Percentiles rank a stretch among this genome's conserved stretches.
phyloP scores from a whole-genome alignment of 2,113 vertebrate species.

The Tychaedon coryphoeus region DNA sequence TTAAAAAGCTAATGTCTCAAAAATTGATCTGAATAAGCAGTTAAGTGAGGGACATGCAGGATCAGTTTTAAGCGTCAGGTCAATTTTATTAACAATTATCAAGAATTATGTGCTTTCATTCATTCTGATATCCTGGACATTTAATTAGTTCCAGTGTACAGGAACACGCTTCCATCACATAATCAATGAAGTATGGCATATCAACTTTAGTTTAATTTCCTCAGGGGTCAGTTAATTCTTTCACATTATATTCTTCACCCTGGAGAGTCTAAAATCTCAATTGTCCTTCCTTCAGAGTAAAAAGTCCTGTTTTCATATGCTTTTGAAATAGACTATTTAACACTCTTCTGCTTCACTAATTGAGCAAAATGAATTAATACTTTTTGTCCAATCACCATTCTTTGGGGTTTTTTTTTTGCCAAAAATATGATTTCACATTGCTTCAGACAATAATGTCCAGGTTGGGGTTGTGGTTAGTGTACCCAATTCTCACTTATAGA shows the following conservation, averaged over 20 bases:
- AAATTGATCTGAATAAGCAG: neutral
- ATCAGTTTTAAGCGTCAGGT: neutral
- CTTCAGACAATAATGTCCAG: neutral
- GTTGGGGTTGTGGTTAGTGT: neutral
- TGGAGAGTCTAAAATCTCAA: neutral
- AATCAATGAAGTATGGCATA: neutral
- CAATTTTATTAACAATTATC: neutral
- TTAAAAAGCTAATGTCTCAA: neutral
- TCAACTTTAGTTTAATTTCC: neutral
- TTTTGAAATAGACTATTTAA: neutral
- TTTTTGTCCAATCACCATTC: fast-evolving
- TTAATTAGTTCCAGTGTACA: neutral
- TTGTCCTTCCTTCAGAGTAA: neutral
- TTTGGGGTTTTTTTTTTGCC: neutral
- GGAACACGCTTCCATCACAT: neutral
- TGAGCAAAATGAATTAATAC: neutral
- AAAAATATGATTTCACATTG: neutral
- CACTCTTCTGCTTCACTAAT: neutral
- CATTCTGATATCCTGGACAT: neutral
- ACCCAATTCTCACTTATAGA: neutral
- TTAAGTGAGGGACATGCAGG: neutral
- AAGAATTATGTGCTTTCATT: neutral
- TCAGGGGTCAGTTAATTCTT: neutral
- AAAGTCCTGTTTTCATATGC: neutral
- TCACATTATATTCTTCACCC: neutral